These are phyloP conservation scores for Strix aluco DNA, from an alignment of 2,113 vertebrate genomes.

Conservation along the genomic window DNA sequence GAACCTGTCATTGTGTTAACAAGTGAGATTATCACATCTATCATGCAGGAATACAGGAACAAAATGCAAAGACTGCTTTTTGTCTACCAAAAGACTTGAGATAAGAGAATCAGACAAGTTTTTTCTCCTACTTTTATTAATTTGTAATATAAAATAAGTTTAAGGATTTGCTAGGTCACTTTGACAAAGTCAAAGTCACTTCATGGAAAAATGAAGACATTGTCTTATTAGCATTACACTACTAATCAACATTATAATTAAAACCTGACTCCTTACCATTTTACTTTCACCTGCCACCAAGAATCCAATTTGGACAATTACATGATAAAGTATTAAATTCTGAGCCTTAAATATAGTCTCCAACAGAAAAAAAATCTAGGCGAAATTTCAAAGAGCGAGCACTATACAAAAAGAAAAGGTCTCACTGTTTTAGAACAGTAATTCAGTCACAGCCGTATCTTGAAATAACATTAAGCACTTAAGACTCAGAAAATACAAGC, in stretches of 20 bases:
- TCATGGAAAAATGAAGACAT: fast-evolving
- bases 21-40: background rate
- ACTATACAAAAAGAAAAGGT: background rate
- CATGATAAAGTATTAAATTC: background rate
- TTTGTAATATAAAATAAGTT: background rate
- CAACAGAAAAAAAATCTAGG: background rate
- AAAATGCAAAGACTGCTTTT: background rate
- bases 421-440: background rate
- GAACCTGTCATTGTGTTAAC: background rate
- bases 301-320: background rate
- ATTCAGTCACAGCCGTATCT: background rate
- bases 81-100: background rate
- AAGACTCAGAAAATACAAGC: background rate
- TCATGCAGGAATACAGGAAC: background rate
- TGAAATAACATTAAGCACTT: background rate
- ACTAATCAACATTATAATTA: background rate
- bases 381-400: background rate
- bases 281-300: background rate
- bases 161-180: background rate
- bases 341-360: background rate
- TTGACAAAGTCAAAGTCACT: background rate
- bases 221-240: background rate
- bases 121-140: background rate
- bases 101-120: background rate
- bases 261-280: background rate